phyloP scores from a whole-genome alignment of 2,113 vertebrate genomes.

The Neofelis nebulosa region DNA sequence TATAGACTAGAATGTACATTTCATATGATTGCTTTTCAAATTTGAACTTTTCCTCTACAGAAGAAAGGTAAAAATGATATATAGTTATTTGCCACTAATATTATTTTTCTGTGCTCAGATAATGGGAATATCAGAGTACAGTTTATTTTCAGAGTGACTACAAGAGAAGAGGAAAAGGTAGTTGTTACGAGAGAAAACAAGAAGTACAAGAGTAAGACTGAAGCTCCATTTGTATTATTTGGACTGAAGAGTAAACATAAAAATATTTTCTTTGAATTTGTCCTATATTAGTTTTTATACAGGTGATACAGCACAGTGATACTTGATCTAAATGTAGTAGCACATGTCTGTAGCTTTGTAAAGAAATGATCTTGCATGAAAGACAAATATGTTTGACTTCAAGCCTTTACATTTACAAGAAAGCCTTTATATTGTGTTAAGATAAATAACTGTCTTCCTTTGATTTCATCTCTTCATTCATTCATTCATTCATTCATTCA shows the following conservation, averaged over 20 bases:
- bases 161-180: not conserved
- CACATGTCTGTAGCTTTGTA: not conserved
- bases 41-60: not conserved
- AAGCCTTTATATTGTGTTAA: not conserved
- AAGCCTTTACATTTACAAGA: not conserved
- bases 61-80: not conserved
- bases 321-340: not conserved
- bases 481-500: conserved; percentile 1
- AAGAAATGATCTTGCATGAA: not conserved
- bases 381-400: not conserved
- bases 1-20: not conserved
- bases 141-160: not conserved
- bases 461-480: not conserved
- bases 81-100: not conserved
- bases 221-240: not conserved
- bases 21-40: not conserved
- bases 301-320: not conserved
- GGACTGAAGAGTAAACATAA: not conserved
- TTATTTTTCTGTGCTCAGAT: conserved; percentile 1
- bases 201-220: not conserved
- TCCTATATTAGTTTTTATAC: not conserved
- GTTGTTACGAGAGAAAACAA: not conserved
- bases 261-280: not conserved
- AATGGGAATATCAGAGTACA: not conserved
- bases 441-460: not conserved